Evolutionary conservation across 2,888 invertebrate genomes (phyloP), one percentile per base, ranked within the genome.

Genomic region (Bunonema sp.): DNA sequence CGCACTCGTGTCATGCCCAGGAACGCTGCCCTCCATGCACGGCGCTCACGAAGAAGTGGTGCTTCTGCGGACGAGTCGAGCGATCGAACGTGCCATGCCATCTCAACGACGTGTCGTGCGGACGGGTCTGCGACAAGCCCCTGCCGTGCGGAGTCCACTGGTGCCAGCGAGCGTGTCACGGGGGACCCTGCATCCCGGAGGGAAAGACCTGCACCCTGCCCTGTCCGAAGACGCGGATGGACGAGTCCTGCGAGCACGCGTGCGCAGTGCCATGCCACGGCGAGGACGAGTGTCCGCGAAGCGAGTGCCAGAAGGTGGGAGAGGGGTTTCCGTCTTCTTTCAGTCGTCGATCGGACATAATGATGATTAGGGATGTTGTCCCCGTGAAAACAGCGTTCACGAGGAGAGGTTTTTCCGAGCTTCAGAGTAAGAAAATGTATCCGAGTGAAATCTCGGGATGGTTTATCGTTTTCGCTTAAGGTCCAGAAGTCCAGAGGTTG

Each of bases 41-140:
- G 36, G 79, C 82, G 46, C 78, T 88, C 42, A 83, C 82, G n/a
- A 79, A 80, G 46, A 81, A 82, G 65, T 79, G 78, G 76, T 88
- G 88, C 68, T 79, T 80, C 66, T 84, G 84, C 15, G 74, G 77
- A 4, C 84, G 83, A 64, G 81, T 82, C 39, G 44, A 42, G 18
- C 8, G 43, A 7, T 5, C 33, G 62, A 84, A 84, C 33, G 83
- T 89, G 57, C 83, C 84, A 8, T 86, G 85, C 67, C 79, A 82
- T 51, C 78, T 82, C 69, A 79, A 79, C 4, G 82, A 82, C 61
- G 81, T 88, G 61, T 85, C 85, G 2, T 91, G 91, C 70, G 89
- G 89, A 0, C 70, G 82, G 52, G 79, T 82, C 0, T 91, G 89
- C 69, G 79, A 79, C 37, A 82, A 81, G 61, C 77, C 78, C 0